Evolutionary conservation across 2,888 invertebrate genomes (phyloP).

Genomic region (Bhutanitis thaidina): DNA sequence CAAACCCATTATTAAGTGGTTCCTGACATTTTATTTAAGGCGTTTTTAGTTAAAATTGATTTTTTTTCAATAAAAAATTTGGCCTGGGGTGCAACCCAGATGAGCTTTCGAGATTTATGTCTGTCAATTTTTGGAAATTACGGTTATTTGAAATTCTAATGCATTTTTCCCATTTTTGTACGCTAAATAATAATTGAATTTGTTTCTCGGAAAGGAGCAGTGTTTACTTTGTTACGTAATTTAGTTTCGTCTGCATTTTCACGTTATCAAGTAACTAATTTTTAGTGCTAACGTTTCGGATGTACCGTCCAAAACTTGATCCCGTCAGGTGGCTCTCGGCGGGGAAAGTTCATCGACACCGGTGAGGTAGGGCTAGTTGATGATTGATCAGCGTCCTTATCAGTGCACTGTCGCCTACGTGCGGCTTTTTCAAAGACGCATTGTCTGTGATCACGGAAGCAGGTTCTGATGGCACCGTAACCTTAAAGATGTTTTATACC

Average conservation of each 20-base stretch:
- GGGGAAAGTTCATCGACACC: constrained; percentile 64
- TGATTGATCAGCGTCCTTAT: constrained; percentile 77
- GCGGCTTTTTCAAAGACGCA: constrained; percentile 74
- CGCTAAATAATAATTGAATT: constrained; percentile 12
- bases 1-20: constrained; percentile 70
- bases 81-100: constrained; percentile 61
- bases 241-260: constrained; percentile 18
- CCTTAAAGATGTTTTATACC: constrained; percentile 13
- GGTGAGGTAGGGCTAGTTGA: constrained; percentile 70
- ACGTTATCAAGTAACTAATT: constrained; percentile 44
- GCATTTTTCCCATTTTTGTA: constrained; percentile 25
- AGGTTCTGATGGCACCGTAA: constrained; percentile 50
- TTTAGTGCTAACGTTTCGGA: constrained; percentile 45
- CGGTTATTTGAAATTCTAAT: constrained; percentile 50
- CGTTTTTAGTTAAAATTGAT: constrained; percentile 67
- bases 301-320: constrained; percentile 55
- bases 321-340: constrained; percentile 61
- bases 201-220: constrained; percentile 23
- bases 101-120: constrained; percentile 68
- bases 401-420: constrained; percentile 70
- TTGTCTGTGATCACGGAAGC: constrained; percentile 60
- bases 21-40: constrained; percentile 71
- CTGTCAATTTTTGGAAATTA: constrained; percentile 37
- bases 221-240: constrained; percentile 23
- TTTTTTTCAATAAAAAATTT: constrained; percentile 53